phyloP scores from a whole-genome alignment of 2,797 vertebrate species.

The Melanotaenia nigrans region DNA sequence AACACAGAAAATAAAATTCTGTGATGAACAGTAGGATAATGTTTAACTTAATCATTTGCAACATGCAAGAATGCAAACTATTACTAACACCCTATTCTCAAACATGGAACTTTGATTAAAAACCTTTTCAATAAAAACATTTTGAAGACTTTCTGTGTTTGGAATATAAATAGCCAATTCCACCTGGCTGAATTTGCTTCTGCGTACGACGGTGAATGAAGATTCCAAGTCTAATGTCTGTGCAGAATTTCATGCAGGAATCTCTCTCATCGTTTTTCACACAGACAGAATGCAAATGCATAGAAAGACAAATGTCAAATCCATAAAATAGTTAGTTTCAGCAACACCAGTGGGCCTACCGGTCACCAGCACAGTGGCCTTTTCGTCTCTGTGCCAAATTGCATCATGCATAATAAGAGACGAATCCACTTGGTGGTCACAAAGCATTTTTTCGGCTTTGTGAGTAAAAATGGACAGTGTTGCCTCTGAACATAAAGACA shows the following conservation, averaged over 20 bases:
- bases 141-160: no score
- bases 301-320: constrained; percentile 75
- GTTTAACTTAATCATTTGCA: constrained; percentile 17
- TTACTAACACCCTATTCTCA: background rate
- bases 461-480: constrained; percentile 31
- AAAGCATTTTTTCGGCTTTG: constrained; percentile 26
- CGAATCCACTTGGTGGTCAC: constrained; percentile 28
- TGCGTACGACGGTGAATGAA: constrained; percentile 23
- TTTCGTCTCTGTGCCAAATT: constrained; percentile 50
- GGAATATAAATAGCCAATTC: background rate
- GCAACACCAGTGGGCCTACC: constrained; percentile 47
- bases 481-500: constrained; percentile 46
- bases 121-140: no score
- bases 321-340: constrained; percentile 66
- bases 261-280: constrained; percentile 45
- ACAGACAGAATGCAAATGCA: constrained; percentile 63
- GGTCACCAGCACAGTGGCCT: constrained; percentile 61
- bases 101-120: background rate
- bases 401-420: constrained; percentile 60
- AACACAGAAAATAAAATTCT: constrained; percentile 36
- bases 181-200: constrained; percentile 4
- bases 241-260: constrained; percentile 34
- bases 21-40: background rate
- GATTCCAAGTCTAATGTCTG: constrained; percentile 29
- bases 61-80: background rate